phyloP scores from a whole-genome alignment of 1,140 invertebrate species.

The Papilio aristodemus region DNA sequence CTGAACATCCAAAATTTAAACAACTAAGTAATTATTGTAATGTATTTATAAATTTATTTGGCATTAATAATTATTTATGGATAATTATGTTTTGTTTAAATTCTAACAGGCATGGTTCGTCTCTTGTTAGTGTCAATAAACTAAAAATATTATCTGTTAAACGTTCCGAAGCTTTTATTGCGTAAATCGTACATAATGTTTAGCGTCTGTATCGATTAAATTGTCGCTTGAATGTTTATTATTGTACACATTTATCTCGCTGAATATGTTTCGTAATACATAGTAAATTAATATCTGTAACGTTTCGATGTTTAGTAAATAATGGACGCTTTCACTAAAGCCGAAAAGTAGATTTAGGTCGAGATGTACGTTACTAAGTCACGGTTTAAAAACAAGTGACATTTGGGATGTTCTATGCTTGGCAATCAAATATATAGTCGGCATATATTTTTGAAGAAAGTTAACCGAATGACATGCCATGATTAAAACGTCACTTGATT shows the following conservation, averaged over 20 bases:
- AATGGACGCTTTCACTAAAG: neutral
- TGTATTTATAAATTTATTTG: constrained; percentile 17
- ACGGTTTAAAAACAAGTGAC: too few species aligned
- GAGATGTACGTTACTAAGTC: too few species aligned
- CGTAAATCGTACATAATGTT: neutral
- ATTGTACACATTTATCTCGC: neutral
- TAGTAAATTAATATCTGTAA: neutral
- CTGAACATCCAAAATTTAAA: constrained; percentile 21
- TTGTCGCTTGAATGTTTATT: neutral
- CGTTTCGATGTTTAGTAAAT: neutral
- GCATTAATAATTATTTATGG: neutral
- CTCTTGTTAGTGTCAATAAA: neutral
- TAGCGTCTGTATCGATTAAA: neutral
- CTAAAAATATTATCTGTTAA: neutral
- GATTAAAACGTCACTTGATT: too few species aligned
- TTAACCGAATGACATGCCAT: too few species aligned
- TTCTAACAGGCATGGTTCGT: neutral
- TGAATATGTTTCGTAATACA: neutral
- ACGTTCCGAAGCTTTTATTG: neutral
- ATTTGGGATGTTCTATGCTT: too few species aligned
- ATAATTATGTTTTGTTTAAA: neutral
- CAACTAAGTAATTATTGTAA: constrained; percentile 23
- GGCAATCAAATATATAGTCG: too few species aligned
- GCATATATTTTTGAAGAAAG: too few species aligned
- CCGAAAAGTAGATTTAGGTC: neutral